Conservation (phyloP, 1,140 invertebrate species). For the Drosophila nebulosa region DNA sequence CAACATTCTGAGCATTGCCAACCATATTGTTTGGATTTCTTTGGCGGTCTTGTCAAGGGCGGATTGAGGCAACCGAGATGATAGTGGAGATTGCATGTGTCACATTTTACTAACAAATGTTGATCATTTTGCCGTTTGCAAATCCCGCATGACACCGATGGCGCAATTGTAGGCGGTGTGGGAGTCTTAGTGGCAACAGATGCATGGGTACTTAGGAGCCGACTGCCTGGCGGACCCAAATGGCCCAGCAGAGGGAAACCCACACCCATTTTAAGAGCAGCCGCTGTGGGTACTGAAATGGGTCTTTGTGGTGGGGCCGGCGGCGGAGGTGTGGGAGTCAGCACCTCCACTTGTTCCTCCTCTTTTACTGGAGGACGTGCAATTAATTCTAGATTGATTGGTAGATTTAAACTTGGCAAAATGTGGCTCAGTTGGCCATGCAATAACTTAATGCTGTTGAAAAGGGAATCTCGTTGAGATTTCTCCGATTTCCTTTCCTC, state of each 20-base stretch:
- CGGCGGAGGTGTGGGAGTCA: constrained; percentile 60
- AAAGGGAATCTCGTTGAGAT: constrained; percentile 27
- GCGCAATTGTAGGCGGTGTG: constrained; percentile 32
- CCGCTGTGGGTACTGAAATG: constrained; percentile 88
- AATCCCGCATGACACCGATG: constrained; percentile 84
- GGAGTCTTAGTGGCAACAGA: constrained; percentile 8
- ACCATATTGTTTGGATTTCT: constrained; percentile 95
- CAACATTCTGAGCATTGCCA: constrained; percentile 97
- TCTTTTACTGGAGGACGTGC: constrained; percentile 47
- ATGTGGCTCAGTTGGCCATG: constrained; percentile 58
- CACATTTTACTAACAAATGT: constrained; percentile 95
- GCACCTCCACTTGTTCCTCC: constrained; percentile 25
- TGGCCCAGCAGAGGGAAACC: constrained; percentile 88
- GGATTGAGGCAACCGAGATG: constrained; percentile 96
- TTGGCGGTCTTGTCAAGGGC: constrained; percentile 94
- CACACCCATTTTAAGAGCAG: constrained; percentile 90
- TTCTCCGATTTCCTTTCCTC: constrained; percentile 63
- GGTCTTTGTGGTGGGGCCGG: constrained; percentile 72
- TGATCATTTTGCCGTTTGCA: constrained; percentile 91
- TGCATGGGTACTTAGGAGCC: constrained; percentile 82
- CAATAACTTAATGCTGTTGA: constrained; percentile 21
- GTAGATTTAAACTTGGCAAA: constrained; percentile 83
- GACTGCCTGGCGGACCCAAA: constrained; percentile 81
- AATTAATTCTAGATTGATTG: constrained; percentile 82
- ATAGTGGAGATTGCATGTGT: constrained; percentile 95